Conservation (phyloP, 2,888 invertebrate genomes). For the Polyommatus icarus region DNA sequence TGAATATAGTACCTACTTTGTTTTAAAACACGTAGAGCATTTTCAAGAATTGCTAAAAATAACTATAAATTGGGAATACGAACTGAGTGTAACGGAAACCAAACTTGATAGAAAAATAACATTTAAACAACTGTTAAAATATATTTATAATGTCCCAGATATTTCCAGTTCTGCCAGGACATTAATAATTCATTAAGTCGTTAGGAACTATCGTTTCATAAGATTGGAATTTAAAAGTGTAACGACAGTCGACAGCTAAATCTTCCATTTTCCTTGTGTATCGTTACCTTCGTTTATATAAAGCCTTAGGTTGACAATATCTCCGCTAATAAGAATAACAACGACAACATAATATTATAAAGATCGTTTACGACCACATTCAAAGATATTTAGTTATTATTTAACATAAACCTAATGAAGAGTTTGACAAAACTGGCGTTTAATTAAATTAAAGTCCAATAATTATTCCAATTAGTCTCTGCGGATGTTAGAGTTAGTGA, state of each 20-base stretch:
- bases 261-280: neutral
- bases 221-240: neutral
- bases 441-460: too few relatives aligned
- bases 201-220: constrained; percentile 1
- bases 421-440: too few relatives aligned
- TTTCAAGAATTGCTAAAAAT: neutral
- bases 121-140: neutral
- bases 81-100: neutral
- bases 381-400: too few relatives aligned
- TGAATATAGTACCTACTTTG: too few relatives aligned
- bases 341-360: neutral
- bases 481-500: too few relatives aligned
- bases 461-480: too few relatives aligned
- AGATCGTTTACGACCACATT: neutral
- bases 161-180: constrained; percentile 15
- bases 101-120: constrained; percentile 2
- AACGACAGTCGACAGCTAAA: neutral
- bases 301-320: neutral
- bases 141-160: constrained; percentile 8
- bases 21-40: too few relatives aligned
- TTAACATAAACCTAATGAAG: too few relatives aligned
- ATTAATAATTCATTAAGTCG: constrained; percentile 28
- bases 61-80: neutral
- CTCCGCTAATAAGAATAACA: neutral
- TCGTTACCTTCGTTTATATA: neutral